Base-by-base conservation (phyloP, 2,797 vertebrate species). In the Setipinna tenuifilis region DNA sequence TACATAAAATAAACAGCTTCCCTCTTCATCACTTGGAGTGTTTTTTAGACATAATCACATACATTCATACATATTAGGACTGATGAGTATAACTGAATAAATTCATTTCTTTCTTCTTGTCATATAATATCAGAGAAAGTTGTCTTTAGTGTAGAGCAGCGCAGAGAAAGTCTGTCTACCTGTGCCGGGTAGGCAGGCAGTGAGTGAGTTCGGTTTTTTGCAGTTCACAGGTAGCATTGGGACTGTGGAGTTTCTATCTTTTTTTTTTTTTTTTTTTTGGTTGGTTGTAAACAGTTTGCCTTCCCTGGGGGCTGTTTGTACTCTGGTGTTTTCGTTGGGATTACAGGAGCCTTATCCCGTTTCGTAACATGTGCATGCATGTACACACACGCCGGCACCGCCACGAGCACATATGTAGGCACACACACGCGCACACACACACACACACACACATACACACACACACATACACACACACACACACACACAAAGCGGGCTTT, bases 331-430 rank as follows among this genome's bases (percentile, higher is more conserved):
- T 92, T 91, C 86, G 83, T 81, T 86, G 85, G 84, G 89, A 89
- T 92, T 91, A 88, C 88, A 88, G 85, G 61, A 92, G 86, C 85
- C 89, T 89, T 89, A 90, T 90, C 82, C 84, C 87, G 87, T 91
- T 92, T 92, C 91, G 91, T 90, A 93, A 93, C 88, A 91, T 88
- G 90, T 89, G 87, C 91, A 92, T 90, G 44, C 82, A 84, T 88
- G 83, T 59, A 88, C 71, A 91, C 62, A 87, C 89, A 90, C 87
- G 89, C 85, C 16, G 28, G 2, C 28, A 3, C 25, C 28, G 28
- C 14, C 62, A 14, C 65, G 41, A 85, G 86, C 82, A 83, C 71
- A 62, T 75, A 75, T 54, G 57, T 84, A 58, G 58, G 82, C 87
- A 87, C 85, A 86, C 48, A 80, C 88, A 83, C 89, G 85, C 21